Evolutionary conservation across 2,888 invertebrate genomes (phyloP).

Genomic region (Cynaeus angustus): DNA sequence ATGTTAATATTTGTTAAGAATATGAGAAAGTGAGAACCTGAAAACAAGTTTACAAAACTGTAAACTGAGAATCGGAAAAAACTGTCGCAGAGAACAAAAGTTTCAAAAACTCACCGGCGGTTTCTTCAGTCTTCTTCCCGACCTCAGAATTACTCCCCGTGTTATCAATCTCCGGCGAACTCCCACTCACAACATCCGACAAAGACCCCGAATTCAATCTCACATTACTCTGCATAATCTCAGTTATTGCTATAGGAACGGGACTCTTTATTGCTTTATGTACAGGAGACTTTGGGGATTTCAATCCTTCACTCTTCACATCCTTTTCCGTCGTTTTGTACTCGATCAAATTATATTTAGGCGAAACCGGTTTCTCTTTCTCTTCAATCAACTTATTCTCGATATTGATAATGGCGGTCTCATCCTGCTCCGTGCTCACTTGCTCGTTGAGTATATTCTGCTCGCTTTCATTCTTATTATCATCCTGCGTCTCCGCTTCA

Average conservation of each 20-base stretch:
- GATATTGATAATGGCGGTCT: constrained; percentile 58
- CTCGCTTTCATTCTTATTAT: constrained; percentile 73
- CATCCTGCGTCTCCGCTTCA: constrained; percentile 71
- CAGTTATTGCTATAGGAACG: constrained; percentile 68
- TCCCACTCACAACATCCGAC: constrained; percentile 78
- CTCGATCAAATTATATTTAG: constrained; percentile 54
- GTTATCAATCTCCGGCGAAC: constrained; percentile 78
- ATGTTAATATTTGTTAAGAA: too few relatives aligned
- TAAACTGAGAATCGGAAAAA: too few relatives aligned
- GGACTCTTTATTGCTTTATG: constrained; percentile 68
- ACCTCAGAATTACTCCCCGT: constrained; percentile 69
- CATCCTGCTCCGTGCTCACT: constrained; percentile 61
- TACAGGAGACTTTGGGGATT: constrained; percentile 58
- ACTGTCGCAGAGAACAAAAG: too few relatives aligned
- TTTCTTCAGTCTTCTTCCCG: constrained; percentile 64
- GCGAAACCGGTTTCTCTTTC: constrained; percentile 38
- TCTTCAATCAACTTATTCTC: constrained; percentile 56
- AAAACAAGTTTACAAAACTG: too few relatives aligned
- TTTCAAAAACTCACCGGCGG: too few relatives aligned
- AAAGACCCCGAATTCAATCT: constrained; percentile 76
- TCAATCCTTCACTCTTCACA: constrained; percentile 51
- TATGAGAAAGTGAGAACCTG: too few relatives aligned
- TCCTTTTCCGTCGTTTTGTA: constrained; percentile 54
- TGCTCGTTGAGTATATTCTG: constrained; percentile 70
- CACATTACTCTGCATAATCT: constrained; percentile 66